These are phyloP conservation scores for Propithecus deckenii DNA, from an alignment of 2,797 vertebrate genomes.

Conservation along the genomic window DNA sequence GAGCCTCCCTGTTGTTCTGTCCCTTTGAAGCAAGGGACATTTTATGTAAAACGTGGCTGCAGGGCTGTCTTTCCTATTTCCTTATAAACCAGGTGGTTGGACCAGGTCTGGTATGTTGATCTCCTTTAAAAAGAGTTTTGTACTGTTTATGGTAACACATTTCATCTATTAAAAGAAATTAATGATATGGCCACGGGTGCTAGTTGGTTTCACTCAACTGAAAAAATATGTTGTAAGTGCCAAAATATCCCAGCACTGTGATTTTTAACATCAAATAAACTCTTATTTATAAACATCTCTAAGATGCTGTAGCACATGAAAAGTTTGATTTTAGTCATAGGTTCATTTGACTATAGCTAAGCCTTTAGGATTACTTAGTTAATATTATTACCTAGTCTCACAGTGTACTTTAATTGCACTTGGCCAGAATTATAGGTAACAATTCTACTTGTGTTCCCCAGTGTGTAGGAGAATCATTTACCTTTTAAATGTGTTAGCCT, in stretches of 20 bases:
- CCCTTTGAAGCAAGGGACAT: background rate
- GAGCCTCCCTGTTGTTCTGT: background rate
- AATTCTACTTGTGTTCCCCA: constrained; percentile 39
- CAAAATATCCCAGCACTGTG: background rate
- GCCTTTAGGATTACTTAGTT: background rate
- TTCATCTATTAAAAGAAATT: constrained; percentile 16
- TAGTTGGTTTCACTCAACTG: constrained; percentile 25
- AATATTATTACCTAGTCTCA: background rate
- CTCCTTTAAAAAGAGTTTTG: background rate
- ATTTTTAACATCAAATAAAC: constrained; percentile 3
- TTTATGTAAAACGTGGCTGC: background rate
- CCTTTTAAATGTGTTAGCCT: constrained; percentile 5
- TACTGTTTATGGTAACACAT: background rate
- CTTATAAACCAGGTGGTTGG: background rate
- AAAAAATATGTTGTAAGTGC: background rate
- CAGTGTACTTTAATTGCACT: constrained; percentile 15
- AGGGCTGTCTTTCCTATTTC: background rate
- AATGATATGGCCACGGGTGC: constrained; percentile 15
- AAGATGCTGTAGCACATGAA: background rate
- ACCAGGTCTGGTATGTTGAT: background rate
- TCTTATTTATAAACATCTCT: background rate
- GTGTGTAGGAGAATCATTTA: constrained; percentile 32
- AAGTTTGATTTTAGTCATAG: background rate
- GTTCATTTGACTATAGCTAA: background rate
- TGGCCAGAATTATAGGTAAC: constrained; percentile 14